Evolutionary conservation across 2,888 invertebrate genomes (phyloP).

Genomic region (Papilio protenor): DNA sequence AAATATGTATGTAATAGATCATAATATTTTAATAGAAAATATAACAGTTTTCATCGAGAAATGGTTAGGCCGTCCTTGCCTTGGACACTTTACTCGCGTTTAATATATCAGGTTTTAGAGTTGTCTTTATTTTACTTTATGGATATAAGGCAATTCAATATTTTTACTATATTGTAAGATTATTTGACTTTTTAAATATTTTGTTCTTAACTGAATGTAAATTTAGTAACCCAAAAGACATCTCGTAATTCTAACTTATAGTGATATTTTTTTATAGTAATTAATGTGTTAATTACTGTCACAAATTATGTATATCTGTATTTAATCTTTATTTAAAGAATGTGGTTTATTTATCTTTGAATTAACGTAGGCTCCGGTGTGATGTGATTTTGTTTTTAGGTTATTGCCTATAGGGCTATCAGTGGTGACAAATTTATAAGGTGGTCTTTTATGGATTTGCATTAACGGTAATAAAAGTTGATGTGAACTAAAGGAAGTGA

Average conservation of each 20-base stretch:
- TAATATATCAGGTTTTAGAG: too few relatives aligned
- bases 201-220: too few relatives aligned
- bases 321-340: neutral
- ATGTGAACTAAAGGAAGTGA: constrained; percentile 25
- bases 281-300: neutral
- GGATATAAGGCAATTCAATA: too few relatives aligned
- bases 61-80: too few relatives aligned
- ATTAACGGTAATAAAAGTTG: constrained; percentile 18
- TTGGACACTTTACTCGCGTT: too few relatives aligned
- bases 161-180: too few relatives aligned
- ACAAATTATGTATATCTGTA: neutral
- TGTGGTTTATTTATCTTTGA: constrained; percentile 5
- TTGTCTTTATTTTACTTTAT: too few relatives aligned
- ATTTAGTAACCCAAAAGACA: too few relatives aligned
- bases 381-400: neutral
- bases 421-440: constrained; percentile 9
- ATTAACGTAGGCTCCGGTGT: neutral
- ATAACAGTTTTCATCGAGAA: too few relatives aligned
- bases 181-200: too few relatives aligned
- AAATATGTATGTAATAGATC: neutral
- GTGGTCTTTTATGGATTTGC: constrained; percentile 23
- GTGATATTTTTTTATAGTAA: neutral
- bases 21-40: too few relatives aligned
- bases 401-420: constrained; percentile 18
- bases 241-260: too few relatives aligned